These are phyloP conservation scores for Drymodes brunneopygia DNA, from an alignment of 2,113 vertebrate species.

Conservation along the genomic window DNA sequence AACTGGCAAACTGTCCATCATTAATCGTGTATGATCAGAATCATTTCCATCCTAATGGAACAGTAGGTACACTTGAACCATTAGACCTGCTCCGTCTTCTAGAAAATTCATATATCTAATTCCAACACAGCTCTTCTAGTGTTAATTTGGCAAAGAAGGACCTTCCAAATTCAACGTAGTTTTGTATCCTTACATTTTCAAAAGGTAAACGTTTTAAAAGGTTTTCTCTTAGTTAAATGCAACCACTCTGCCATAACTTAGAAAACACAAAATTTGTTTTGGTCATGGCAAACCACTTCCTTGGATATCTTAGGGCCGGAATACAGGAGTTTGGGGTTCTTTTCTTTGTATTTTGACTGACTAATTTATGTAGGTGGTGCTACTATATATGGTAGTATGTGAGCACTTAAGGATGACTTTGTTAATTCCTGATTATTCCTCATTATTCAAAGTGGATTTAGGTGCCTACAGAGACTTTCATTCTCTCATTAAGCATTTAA, in stretches of 20 bases:
- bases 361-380: neutral
- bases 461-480: neutral
- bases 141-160: neutral
- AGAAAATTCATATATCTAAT: neutral
- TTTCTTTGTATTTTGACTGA: neutral
- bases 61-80: neutral
- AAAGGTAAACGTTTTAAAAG: neutral
- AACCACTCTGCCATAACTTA: neutral
- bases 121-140: neutral
- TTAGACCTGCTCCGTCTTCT: neutral
- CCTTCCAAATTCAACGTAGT: neutral
- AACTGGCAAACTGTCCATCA: neutral
- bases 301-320: neutral
- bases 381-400: neutral
- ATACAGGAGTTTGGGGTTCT: neutral
- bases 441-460: neutral
- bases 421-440: neutral
- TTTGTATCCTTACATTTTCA: neutral
- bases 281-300: neutral
- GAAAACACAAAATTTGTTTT: neutral
- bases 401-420: neutral
- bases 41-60: neutral
- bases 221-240: neutral
- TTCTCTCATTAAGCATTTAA: neutral
- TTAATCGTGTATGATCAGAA: neutral